Evolutionary conservation across 53 echinoderm and acorn worm genomes (phyloP), one percentile per base, ranked within the genome.

Genomic region (Henricia sp.): DNA sequence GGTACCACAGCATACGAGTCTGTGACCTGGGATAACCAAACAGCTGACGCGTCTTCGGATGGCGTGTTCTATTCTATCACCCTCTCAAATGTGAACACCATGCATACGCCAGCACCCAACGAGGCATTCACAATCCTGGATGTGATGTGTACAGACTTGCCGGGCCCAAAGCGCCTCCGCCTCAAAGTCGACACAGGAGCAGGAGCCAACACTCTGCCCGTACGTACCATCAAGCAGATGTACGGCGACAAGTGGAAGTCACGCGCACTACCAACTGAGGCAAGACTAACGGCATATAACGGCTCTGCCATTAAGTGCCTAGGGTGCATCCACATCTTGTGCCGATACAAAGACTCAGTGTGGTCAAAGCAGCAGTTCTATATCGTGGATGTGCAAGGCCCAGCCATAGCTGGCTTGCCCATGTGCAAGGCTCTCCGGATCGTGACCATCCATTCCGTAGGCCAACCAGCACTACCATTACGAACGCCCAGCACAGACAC

Each of bases 101-200:
- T 34, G 26, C 55, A 63, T 4, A 12, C 2, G 2, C 20, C n/a
- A 28, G 24, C 37, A 57, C 51, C 30, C 17, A 37, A 42, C 1
- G 76, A 84, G 28, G 90, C 74, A 2, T 93, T 35, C 46, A 84
- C 88, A 14, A 72, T 37, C n/a, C 71, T 93, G 6, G 74, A 86
- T 28, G 72, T 90, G 23, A 55, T 60, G 3, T 89, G 89, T 52
- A 86, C 92, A 13, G 32, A 70, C 13, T 60, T 37, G 12, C 67
- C 34, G 3, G 82, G 90, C 19, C 70, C 52, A 9, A 88, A 88
- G 71, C 53, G 41, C 40, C 64, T 90, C 0, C 68, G 50, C 4
- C 27, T 87, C 13, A 93, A 93, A 46, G 70, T 93, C 0, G 90
- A 93, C 85, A 90, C 88, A 19, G 88, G 90, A 20, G 90, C 93